A percentile compares a stretch with the other conserved stretches of the same genome.
Conservation (phyloP, 2,113 vertebrate species). For the Irena cyanogastra region DNA sequence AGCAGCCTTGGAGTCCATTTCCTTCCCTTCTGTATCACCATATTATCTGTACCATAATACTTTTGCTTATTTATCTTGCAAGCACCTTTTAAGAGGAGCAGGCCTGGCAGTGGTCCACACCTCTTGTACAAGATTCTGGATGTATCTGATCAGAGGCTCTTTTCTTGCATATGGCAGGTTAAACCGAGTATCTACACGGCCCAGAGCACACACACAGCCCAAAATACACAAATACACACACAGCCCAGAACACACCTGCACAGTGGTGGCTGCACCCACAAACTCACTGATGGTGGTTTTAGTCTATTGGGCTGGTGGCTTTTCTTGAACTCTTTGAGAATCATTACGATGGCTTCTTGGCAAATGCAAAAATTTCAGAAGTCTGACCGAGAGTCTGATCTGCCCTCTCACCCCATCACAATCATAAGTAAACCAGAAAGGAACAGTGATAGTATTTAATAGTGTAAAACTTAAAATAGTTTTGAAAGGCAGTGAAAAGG, state of each 20-base stretch:
- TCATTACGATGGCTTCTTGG: neutral
- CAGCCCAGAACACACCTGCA: neutral
- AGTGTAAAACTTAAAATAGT: neutral
- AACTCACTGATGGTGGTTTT: rapidly evolving
- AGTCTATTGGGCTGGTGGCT: neutral
- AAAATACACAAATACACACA: neutral
- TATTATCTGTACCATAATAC: neutral
- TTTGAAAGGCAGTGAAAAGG: neutral
- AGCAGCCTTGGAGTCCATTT: neutral
- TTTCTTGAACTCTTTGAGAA: neutral
- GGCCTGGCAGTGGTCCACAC: neutral
- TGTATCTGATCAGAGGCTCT: neutral
- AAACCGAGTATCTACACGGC: neutral
- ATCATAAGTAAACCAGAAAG: neutral
- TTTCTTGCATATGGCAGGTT: neutral
- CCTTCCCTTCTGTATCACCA: neutral
- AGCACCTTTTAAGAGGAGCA: neutral
- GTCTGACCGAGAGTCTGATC: neutral
- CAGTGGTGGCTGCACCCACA: neutral
- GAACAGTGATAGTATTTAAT: neutral
- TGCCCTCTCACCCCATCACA: neutral
- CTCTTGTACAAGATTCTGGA: neutral
- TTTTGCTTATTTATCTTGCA: neutral
- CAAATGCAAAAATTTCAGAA: neutral
- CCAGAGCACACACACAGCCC: neutral